Evolutionary conservation across 2,888 invertebrate genomes (phyloP).

Genomic region (Ectemnius lituratus): DNA sequence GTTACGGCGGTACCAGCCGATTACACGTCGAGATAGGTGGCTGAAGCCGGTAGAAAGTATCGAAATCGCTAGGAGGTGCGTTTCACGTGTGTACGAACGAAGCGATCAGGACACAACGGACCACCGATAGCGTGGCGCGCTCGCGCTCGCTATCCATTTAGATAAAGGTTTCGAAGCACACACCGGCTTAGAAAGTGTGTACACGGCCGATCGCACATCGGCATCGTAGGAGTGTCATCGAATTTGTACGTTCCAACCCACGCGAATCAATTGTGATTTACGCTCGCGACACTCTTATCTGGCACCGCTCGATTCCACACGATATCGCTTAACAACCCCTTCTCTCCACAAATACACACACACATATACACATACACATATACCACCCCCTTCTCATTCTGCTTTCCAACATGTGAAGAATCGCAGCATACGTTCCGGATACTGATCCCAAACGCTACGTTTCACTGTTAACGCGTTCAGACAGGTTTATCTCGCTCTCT

Average conservation of each 20-base stretch:
- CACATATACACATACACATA: no score
- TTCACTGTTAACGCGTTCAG: conserved; percentile 1
- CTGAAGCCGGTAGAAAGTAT: conserved; percentile 38
- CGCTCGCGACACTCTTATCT: conserved; percentile 25
- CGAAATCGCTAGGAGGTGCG: conserved; percentile 44
- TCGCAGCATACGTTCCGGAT: not conserved
- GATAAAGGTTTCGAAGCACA: conserved; percentile 41
- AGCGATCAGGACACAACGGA: conserved; percentile 45
- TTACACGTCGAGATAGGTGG: conserved; percentile 37
- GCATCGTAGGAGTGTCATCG: conserved; percentile 42
- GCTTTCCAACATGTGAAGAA: not conserved
- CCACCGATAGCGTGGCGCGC: conserved; percentile 39
- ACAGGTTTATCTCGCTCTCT: conserved; percentile 4
- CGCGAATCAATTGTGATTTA: conserved; percentile 41
- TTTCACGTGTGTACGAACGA: conserved; percentile 26
- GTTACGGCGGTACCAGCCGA: conserved; percentile 32
- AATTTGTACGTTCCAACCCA: conserved; percentile 42
- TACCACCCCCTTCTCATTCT: no score
- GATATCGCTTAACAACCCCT: conserved; percentile 7
- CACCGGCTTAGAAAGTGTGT: conserved; percentile 38
- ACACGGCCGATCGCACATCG: conserved; percentile 22
- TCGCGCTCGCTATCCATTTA: conserved; percentile 40
- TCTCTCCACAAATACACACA: no score
- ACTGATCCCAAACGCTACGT: not conserved
- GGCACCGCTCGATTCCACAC: conserved; percentile 5